Evolutionary conservation across 2,888 invertebrate genomes (phyloP), one percentile per base, ranked within the genome.

Genomic region (Fissipunctia ypsillon): DNA sequence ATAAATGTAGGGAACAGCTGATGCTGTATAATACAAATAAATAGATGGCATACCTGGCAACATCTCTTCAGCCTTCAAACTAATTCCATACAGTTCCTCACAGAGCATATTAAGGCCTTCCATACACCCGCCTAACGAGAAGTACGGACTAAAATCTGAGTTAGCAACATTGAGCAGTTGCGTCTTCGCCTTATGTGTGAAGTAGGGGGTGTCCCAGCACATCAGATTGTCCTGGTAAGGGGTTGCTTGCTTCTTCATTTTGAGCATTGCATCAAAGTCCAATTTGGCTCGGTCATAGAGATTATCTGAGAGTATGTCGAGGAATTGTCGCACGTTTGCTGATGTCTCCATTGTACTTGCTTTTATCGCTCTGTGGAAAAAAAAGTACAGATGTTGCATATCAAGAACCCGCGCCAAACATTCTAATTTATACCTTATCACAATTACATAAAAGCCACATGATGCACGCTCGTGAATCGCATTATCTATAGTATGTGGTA

Each of bases 121-220:
- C 99, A 99, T 99, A 89, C 99, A 99, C 12, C 98, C 97, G 1
- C 99, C 99, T 0, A 99, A 96, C 19, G 98, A 99, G 94, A 99
- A 99, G 93, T 98, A 99, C 4, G 98, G 98, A 57, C 98, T 97
- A 88, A 98, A 98, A 87, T 98, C 98, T 7, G 97, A 96, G 69
- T 97, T 97, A 19, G 97, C 97, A 0, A 97, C 97, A 76, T 97
- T 97, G 0, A 98, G 95, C 89, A 98, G 96, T 76, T 97, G 97
- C 0, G 97, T 97, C 91, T 98, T 98, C 0, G 98, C 97, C 90
- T 97, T 97, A 4, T 97, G 97, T 0, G 97, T 98, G 88, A 97
- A 98, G 92, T 98, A 99, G 0, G 99, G 98, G 0, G 98, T 98
- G 92, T 99, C 99, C 99, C 99, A 99, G 52, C 97, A 96, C 87